Base-by-base conservation (phyloP, 2,113 vertebrate genomes). In the Anseranas semipalmata region DNA sequence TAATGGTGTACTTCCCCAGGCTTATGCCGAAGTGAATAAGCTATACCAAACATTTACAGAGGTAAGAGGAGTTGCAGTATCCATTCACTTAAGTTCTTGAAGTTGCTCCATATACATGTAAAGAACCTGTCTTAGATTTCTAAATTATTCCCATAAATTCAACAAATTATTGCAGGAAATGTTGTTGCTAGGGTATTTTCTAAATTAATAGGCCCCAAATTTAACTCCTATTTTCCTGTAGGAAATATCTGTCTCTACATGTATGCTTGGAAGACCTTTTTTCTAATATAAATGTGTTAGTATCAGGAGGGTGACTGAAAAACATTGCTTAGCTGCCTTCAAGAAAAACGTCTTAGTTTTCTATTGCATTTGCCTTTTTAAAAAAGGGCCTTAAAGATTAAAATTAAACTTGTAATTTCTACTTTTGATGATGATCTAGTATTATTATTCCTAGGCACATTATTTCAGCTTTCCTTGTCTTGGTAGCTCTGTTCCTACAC, bases 11-110 rank as follows among this genome's bases (percentile, higher is more conserved):
- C 98, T 99, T 78, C 91, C 98, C 15, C 91, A 43, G 56, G 98
- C 98, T 58, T 97, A 98, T 41, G 91, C 97, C 78, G 80, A 91
- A 60, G 85, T 99, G 58, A 96, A 96, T 71, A 96, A 96, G 52
- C 98, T 99, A 3, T 88, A 95, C n/a, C 89, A 97, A 25, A 90
- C 48, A 2, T 53, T 98, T 0, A 12, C 77, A 66, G 95, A 98
- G 99, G 99, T 99, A 95, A 97, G 97, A 27, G 14, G 18, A 67
- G 19, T 17, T 93, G 83, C 46, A 77, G 10, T 35, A 19, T 66
- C 59, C 4, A 1, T 50, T 68, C 37, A 35, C 20, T 5, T 71
- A 10, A 65, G 28, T 5, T 59, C n/a, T 73, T 53, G 5, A 3
- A 5, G 1, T 48, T 59, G 7, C 32, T 87, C 12, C 7, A 1